These are phyloP conservation scores for Phaetusa simplex DNA, from an alignment of 2,113 vertebrate genomes.

Conservation along the genomic window DNA sequence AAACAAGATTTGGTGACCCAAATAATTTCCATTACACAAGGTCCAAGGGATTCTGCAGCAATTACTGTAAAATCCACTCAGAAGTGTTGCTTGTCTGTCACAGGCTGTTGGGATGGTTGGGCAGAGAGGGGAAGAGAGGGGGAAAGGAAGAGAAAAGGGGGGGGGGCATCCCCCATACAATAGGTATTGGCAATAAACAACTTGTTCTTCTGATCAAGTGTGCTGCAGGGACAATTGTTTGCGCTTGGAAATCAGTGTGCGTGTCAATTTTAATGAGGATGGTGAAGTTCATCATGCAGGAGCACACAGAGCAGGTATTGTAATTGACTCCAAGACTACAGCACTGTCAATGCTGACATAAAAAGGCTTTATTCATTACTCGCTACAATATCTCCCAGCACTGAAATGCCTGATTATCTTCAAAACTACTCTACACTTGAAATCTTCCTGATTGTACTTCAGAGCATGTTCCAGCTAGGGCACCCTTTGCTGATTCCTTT, in stretches of 20 bases:
- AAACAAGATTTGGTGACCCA: conserved; percentile 22
- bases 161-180: accelerated
- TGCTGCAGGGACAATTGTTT: not conserved
- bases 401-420: conserved; percentile 20
- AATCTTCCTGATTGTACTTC: conserved; percentile 35
- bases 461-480: not conserved
- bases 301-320: not conserved
- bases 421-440: conserved; percentile 7
- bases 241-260: not conserved
- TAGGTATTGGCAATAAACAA: not conserved
- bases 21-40: conserved; percentile 29
- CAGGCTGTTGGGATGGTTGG: not conserved
- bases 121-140: not conserved
- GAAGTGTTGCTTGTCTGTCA: not conserved
- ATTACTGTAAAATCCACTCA: not conserved
- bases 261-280: not conserved
- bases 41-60: conserved; percentile 1
- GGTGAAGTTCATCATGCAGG: not conserved
- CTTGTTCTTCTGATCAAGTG: not conserved
- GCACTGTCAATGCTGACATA: not conserved
- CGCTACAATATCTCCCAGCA: not conserved
- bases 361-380: not conserved
- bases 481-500: conserved; percentile 31
- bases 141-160: not conserved
- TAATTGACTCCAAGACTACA: not conserved